Percentiles rank a stretch among this genome's conserved stretches.
These are phyloP conservation scores for Hylia prasina DNA, from an alignment of 2,113 vertebrate species.

Conservation along the genomic window DNA sequence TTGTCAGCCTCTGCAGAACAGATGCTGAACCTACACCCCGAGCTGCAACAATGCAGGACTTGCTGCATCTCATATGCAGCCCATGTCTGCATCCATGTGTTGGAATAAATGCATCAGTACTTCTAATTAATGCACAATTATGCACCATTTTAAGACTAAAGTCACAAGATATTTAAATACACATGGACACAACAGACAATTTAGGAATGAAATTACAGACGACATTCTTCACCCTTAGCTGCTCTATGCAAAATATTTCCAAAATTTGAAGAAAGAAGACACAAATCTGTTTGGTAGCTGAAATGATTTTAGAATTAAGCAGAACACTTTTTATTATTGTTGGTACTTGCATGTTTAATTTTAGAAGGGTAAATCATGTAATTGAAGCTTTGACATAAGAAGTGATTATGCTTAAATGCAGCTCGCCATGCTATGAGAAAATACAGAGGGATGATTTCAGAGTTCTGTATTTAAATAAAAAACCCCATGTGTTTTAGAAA, in stretches of 20 bases:
- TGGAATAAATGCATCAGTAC: neutral
- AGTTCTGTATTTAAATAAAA: neutral
- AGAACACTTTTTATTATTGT: slow-evolving; percentile 42
- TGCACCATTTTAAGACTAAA: neutral
- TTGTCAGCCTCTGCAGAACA: neutral
- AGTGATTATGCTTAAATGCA: slow-evolving; percentile 28
- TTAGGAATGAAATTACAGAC: neutral
- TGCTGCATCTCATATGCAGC: neutral
- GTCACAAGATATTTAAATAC: neutral
- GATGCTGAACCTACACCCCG: neutral
- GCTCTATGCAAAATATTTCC: neutral
- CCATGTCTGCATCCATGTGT: neutral
- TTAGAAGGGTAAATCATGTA: slow-evolving; percentile 47
- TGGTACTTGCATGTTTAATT: slow-evolving; percentile 33
- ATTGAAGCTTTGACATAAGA: slow-evolving; percentile 40
- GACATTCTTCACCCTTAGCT: neutral
- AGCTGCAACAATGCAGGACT: neutral
- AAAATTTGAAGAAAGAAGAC: neutral
- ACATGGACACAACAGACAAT: neutral
- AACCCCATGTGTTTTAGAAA: neutral
- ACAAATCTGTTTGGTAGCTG: neutral
- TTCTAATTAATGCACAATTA: slow-evolving; percentile 12
- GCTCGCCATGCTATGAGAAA: neutral
- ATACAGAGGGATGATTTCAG: neutral
- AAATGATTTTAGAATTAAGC: slow-evolving; percentile 37